phyloP scores from a whole-genome alignment of 2,888 invertebrate species.

The Andrena flavipes region DNA sequence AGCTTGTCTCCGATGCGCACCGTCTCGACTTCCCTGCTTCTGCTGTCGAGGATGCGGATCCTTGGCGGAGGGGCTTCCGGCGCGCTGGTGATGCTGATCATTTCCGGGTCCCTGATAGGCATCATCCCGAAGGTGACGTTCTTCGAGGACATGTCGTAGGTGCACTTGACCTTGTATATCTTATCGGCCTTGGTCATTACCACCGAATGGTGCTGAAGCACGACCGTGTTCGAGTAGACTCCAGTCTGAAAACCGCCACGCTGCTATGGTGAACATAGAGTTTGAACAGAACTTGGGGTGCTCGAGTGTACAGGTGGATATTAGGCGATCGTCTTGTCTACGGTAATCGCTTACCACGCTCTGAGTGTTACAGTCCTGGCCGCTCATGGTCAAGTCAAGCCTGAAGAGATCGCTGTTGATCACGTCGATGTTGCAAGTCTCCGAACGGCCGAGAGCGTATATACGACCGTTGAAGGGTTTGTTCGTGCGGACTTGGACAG shows the following conservation, averaged over 20 bases:
- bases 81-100: conserved; percentile 97
- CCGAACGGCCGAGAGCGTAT: conserved; percentile 96
- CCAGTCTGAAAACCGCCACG: conserved; percentile 90
- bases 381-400: conserved; percentile 96
- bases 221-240: conserved; percentile 97
- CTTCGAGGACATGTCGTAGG: conserved; percentile 98
- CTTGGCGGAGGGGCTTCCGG: conserved; percentile 97
- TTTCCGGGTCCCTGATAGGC: conserved; percentile 98
- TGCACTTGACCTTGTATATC: conserved; percentile 98
- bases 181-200: conserved; percentile 99
- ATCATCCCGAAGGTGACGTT: conserved; percentile 99
- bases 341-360: conserved; percentile 90
- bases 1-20: conserved; percentile 97
- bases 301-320: conserved; percentile 23
- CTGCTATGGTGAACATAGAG: conserved; percentile 73
- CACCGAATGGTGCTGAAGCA: conserved; percentile 97
- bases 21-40: conserved; percentile 95
- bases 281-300: conserved; percentile 51
- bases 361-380: conserved; percentile 98
- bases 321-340: neutral
- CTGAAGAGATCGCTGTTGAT: conserved; percentile 96
- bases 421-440: conserved; percentile 97
- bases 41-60: conserved; percentile 95
- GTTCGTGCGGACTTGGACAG: conserved; percentile 96
- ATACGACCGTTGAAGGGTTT: conserved; percentile 97